Base-by-base conservation (phyloP, 2,888 invertebrate species). In the Carcina quercana region DNA sequence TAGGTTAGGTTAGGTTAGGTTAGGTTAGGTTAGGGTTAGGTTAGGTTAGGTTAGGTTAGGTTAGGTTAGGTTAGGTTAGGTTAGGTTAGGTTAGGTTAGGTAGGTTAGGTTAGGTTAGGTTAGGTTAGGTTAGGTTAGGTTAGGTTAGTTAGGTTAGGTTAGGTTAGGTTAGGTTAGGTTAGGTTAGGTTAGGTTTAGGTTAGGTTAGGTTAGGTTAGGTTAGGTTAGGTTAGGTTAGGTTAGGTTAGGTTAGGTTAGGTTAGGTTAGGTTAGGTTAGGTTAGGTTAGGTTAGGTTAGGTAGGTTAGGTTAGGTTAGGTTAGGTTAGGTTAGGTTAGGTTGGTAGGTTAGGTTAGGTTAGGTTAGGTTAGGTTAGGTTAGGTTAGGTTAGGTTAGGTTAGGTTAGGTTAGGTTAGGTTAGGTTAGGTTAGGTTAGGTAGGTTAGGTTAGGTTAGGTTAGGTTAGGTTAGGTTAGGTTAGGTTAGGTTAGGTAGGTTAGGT, bases 241-340 rank as follows among this genome's bases (percentile, higher is more conserved):
- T 40, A 37, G 40, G 40, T 40, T 40, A 40, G 40, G 36, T 40
- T 37, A 32, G 34, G 36, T 40, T 37, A 38, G 38, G 38, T 38
- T 38, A 38, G 38, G 38, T 38, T 39, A 35, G 36, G 40, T 36
- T 40, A 37, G 36, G 40, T 36, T 40, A 37, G 31, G 40, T 36
- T 40, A 36, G 36, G 39, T 36, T 40, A 34, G 32, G 40, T 30
- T 40, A 34, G 36, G 40, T 40, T 40, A 40, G 40, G 40, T 40
- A 34, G 8, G 7, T 4, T 3, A 10, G 32, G 7, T 7, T 17
- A 4, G 17, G 17, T 7, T 17, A 7, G 17, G 4, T 17, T 4
- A 7, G 7, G 17, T 17, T 17, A 4, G 17, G 17, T 5, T 5
- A 17, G 17, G 17, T 4, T 5, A 7, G 17, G 17, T 17, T 7